phyloP scores from a whole-genome alignment of 2,113 vertebrate genomes.

The Ranitomeya variabilis region DNA sequence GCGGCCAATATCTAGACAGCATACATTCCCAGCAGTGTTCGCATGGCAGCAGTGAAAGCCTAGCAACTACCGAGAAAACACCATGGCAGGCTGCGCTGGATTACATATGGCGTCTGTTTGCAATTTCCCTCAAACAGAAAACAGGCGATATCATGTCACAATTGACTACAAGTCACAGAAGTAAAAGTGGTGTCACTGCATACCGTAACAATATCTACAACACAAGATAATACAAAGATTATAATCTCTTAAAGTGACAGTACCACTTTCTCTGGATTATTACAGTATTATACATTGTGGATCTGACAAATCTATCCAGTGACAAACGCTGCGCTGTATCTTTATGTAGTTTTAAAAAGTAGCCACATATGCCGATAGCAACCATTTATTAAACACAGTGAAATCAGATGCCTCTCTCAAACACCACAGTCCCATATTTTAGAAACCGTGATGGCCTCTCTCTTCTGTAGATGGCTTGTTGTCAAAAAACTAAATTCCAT shows the following conservation, averaged over 20 bases:
- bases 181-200: neutral
- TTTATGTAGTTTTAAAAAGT: no score
- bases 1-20: neutral
- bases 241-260: neutral
- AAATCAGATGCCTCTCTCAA: no score
- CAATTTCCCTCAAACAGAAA: neutral
- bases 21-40: conserved; percentile 22
- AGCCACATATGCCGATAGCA: no score
- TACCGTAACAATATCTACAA: conserved; percentile 36
- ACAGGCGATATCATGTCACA: neutral
- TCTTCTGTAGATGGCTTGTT: no score
- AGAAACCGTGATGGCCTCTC: no score
- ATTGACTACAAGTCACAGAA: neutral
- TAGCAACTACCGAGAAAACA: conserved; percentile 6
- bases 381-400: no score
- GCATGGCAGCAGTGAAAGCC: conserved; percentile 4
- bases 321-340: no score
- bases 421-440: no score
- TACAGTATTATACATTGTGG: neutral
- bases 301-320: neutral
- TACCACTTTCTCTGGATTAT: neutral
- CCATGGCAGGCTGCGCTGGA: neutral
- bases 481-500: no score
- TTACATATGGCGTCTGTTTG: neutral
- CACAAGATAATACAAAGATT: neutral